Evolutionary conservation across 2,888 invertebrate species (phyloP).

Genomic region (Mythimna vitellina): DNA sequence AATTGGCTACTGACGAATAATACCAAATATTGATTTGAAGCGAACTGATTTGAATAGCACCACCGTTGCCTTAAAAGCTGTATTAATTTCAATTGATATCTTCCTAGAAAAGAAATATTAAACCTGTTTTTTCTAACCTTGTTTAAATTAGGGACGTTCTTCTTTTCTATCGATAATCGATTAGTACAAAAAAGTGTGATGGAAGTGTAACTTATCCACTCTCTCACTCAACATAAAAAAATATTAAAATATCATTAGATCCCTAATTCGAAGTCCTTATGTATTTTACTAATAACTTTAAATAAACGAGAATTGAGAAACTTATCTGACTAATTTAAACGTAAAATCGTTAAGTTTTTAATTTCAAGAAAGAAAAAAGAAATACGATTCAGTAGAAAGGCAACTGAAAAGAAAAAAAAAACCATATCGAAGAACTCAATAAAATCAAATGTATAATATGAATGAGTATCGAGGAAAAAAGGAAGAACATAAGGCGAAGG

Average conservation of each 20-base stretch:
- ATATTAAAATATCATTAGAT: too few species aligned
- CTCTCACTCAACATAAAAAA: too few species aligned
- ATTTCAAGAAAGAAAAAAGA: too few species aligned
- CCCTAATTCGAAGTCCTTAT: too few species aligned
- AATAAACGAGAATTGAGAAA: too few species aligned
- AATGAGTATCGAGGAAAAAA: conserved; percentile 28
- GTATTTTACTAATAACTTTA: too few species aligned
- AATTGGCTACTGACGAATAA: conserved; percentile 43
- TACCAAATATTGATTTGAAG: conserved; percentile 47
- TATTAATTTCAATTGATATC: conserved; percentile 30
- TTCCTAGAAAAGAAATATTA: conserved; percentile 13
- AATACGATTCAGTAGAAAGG: not conserved
- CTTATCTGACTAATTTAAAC: too few species aligned
- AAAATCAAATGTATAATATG: conserved; percentile 35
- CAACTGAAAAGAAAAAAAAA: not conserved
- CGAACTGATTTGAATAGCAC: conserved; percentile 49
- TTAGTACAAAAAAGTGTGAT: too few species aligned
- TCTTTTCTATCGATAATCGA: too few species aligned
- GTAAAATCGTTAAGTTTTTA: too few species aligned
- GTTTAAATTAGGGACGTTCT: not conserved
- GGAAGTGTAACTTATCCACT: too few species aligned
- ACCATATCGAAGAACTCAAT: conserved; percentile 5
- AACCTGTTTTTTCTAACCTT: not conserved
- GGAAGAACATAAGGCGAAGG: not conserved
- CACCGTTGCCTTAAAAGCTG: not conserved